Conservation (phyloP, 2,888 invertebrate species). For the Synanthedon tipuliformis region DNA sequence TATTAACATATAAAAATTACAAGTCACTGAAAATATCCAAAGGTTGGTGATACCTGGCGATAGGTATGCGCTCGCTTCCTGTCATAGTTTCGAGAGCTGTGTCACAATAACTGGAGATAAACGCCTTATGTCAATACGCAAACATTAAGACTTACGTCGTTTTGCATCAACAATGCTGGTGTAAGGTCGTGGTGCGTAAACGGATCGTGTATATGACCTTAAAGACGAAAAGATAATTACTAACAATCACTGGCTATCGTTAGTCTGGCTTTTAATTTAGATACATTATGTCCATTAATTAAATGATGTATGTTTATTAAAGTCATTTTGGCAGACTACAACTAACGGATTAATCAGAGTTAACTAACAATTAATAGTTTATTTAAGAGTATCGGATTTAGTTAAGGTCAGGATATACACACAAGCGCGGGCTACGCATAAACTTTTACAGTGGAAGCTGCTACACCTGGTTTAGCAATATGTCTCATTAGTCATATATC, state of each 20-base stretch:
- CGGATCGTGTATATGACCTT: constrained; percentile 53
- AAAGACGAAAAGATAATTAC: constrained; percentile 55
- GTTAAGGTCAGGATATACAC: too few species aligned
- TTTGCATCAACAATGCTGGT: constrained; percentile 14
- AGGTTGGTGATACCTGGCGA: constrained; percentile 42
- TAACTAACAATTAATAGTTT: too few species aligned
- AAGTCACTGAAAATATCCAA: constrained; percentile 6
- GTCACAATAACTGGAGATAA: constrained; percentile 22
- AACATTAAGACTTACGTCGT: constrained; percentile 27
- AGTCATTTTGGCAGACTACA: too few species aligned
- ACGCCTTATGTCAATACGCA: constrained; percentile 33
- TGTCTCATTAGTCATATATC: too few species aligned
- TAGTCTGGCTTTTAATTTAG: constrained; percentile 15
- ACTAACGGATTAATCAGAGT: too few species aligned
- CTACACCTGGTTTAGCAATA: too few species aligned
- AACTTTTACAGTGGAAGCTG: too few species aligned
- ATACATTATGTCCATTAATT: neutral
- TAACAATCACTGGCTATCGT: constrained; percentile 19
- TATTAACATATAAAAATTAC: neutral
- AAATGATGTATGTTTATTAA: too few species aligned
- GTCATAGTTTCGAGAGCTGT: constrained; percentile 55
- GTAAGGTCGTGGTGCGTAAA: constrained; percentile 47
- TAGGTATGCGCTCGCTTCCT: constrained; percentile 59
- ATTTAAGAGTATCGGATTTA: too few species aligned
- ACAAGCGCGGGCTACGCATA: too few species aligned